A percentile compares a stretch with the other conserved stretches of the same genome.
phyloP scores from a whole-genome alignment of 2,113 vertebrate species.

The Hyla sarda region DNA sequence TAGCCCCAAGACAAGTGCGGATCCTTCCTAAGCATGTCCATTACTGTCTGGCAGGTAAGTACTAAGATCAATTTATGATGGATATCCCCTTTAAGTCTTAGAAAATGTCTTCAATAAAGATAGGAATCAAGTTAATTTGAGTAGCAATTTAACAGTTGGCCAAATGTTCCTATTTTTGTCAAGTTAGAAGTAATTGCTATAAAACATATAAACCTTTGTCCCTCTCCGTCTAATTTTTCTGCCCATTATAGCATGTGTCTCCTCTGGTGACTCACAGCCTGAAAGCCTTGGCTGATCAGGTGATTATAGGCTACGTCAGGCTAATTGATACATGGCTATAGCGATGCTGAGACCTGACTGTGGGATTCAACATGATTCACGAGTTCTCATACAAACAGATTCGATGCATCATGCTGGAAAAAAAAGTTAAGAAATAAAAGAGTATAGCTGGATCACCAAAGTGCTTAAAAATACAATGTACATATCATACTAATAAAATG shows the following conservation, averaged over 20 bases:
- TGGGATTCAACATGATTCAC: conserved; percentile 9
- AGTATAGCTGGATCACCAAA: background rate
- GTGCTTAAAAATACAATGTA: background rate
- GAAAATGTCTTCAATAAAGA: background rate
- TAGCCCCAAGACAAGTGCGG: no score
- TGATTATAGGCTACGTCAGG: conserved; percentile 26
- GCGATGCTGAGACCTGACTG: conserved; percentile 4
- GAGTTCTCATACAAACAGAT: conserved; percentile 26
- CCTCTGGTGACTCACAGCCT: background rate
- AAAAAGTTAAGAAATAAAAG: background rate
- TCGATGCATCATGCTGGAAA: background rate
- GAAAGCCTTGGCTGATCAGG: conserved; percentile 31
- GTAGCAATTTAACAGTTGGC: no score
- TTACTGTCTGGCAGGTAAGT: no score
- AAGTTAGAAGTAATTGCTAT: background rate
- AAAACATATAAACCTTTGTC: background rate
- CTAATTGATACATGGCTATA: conserved; percentile 33
- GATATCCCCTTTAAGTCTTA: no score
- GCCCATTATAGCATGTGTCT: background rate
- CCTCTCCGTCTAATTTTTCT: background rate
- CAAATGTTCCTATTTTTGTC: background rate
- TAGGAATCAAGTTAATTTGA: background rate
- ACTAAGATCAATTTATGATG: no score
- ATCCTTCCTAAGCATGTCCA: no score
- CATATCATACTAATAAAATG: background rate